These are phyloP conservation scores for Apotomis capreana DNA, from an alignment of 2,888 invertebrate species.

Conservation along the genomic window DNA sequence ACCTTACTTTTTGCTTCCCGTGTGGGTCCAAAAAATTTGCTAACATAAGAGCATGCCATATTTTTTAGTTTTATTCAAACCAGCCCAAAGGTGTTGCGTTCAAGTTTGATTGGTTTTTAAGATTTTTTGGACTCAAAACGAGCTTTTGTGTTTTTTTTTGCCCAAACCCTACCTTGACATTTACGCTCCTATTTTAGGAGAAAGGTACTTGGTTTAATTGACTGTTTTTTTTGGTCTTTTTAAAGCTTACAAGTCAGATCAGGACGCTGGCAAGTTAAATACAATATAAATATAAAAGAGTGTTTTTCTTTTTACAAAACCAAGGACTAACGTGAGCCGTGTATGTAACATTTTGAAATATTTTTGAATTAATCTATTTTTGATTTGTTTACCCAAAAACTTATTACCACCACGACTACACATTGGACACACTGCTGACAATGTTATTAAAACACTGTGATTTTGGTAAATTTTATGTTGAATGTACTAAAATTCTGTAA, in stretches of 20 bases:
- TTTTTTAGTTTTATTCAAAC: constrained; percentile 51
- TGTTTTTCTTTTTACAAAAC: constrained; percentile 59
- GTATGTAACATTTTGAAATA: constrained; percentile 59
- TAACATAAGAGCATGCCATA: constrained; percentile 62
- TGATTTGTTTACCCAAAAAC: constrained; percentile 57
- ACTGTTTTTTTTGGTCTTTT: constrained; percentile 58
- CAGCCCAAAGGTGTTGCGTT: constrained; percentile 81
- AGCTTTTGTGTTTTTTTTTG: constrained; percentile 77
- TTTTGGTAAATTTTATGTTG: constrained; percentile 44
- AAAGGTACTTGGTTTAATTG: constrained; percentile 71
- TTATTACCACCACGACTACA: constrained; percentile 58
- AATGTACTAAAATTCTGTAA: constrained; percentile 35
- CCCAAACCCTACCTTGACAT: constrained; percentile 81
- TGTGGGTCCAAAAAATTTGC: constrained; percentile 79
- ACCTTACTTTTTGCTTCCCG: constrained; percentile 62
- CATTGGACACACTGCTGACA: constrained; percentile 63
- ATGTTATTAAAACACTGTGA: constrained; percentile 32
- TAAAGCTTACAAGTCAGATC: constrained; percentile 61
- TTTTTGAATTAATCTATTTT: constrained; percentile 58
- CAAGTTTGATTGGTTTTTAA: constrained; percentile 52
- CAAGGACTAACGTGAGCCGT: constrained; percentile 72
- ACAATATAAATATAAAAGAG: constrained; percentile 44
- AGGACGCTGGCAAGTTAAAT: constrained; percentile 67
- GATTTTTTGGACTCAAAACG: constrained; percentile 78
- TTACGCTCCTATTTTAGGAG: constrained; percentile 71